Conservation (phyloP, 2,888 invertebrate genomes). For the Lochmaea capreae region DNA sequence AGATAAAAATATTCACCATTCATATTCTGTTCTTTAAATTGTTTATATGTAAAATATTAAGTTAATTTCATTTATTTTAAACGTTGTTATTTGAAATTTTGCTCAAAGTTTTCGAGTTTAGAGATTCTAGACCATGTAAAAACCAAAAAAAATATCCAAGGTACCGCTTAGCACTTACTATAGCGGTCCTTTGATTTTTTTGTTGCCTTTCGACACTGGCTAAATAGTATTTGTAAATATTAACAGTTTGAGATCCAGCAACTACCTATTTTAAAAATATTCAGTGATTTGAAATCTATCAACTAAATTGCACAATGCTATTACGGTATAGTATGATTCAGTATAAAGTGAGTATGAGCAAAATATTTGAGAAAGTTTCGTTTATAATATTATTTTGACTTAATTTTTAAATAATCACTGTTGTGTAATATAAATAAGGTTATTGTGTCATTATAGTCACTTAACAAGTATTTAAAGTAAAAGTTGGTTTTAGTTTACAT, state of each 20-base stretch:
- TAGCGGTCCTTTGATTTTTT: too few relatives aligned
- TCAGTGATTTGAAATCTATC: not conserved
- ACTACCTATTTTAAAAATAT: too few relatives aligned
- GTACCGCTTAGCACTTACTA: too few relatives aligned
- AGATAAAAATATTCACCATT: conserved; percentile 19
- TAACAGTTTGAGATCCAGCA: too few relatives aligned
- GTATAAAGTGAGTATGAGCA: not conserved
- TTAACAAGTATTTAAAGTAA: conserved; percentile 25
- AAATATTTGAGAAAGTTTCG: conserved; percentile 13
- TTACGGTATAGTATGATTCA: not conserved
- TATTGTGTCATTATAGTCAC: conserved; percentile 19
- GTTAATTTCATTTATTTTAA: not conserved
- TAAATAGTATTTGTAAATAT: too few relatives aligned
- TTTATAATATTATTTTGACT: conserved; percentile 8
- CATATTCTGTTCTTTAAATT: conserved; percentile 12
- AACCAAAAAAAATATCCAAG: too few relatives aligned
- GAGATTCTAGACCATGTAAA: too few relatives aligned
- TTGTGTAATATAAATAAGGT: conserved; percentile 14
- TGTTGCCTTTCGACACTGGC: too few relatives aligned
- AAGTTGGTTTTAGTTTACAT: not conserved
- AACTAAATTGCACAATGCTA: not conserved
- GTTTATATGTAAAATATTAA: not conserved
- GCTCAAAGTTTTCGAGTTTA: too few relatives aligned
- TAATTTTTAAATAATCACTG: conserved; percentile 8
- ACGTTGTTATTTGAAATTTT: too few relatives aligned